phyloP scores from a whole-genome alignment of 2,888 invertebrate genomes.

The Scaptomyza reducta region DNA sequence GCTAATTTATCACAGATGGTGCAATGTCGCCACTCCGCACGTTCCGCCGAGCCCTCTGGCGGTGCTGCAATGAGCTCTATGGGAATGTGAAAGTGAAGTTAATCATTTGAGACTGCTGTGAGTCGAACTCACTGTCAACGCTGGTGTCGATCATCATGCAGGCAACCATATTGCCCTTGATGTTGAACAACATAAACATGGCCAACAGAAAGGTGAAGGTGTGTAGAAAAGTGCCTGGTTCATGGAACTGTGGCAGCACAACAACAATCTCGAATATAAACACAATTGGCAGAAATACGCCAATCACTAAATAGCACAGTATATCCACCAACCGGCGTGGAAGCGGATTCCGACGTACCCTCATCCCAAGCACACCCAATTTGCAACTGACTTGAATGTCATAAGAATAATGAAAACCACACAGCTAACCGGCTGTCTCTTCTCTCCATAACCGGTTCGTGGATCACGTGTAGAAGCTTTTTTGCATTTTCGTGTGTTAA shows the following conservation, averaged over 20 bases:
- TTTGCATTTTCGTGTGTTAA: not conserved
- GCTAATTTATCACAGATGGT: constrained; percentile 88
- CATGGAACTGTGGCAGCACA: constrained; percentile 89
- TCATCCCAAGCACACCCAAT: constrained; percentile 41
- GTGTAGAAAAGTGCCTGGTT: constrained; percentile 85
- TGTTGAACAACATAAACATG: constrained; percentile 90
- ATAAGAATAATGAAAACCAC: not conserved
- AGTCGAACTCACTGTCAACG: constrained; percentile 85
- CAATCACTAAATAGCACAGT: constrained; percentile 80
- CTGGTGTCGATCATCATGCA: constrained; percentile 91
- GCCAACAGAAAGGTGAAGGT: constrained; percentile 87
- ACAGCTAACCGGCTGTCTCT: not conserved
- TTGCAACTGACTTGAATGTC: constrained; percentile 19
- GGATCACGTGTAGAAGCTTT: constrained; percentile 48
- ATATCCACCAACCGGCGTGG: constrained; percentile 68
- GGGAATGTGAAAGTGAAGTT: not conserved
- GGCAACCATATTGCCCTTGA: constrained; percentile 91
- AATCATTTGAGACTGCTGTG: not conserved
- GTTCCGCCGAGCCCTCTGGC: constrained; percentile 14
- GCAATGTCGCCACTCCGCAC: constrained; percentile 89
- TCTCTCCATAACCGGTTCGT: constrained; percentile 27
- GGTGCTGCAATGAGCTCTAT: constrained; percentile 17
- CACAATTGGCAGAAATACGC: constrained; percentile 78
- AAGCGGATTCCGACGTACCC: constrained; percentile 62
- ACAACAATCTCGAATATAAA: constrained; percentile 86